Evolutionary conservation across 2,888 invertebrate genomes (phyloP).

Genomic region (Timema podura): DNA sequence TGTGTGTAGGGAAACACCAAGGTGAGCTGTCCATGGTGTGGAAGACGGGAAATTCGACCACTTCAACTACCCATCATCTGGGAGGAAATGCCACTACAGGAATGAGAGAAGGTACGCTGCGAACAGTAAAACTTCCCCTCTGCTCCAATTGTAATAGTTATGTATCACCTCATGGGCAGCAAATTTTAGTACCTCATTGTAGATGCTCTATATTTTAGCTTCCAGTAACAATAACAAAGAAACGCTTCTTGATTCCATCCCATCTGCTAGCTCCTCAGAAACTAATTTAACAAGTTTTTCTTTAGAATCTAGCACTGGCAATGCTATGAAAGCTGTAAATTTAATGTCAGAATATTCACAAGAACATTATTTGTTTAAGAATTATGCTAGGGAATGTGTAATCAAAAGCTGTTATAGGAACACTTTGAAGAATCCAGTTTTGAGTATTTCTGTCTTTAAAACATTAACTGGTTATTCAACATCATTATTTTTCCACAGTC

Average conservation of each 20-base stretch:
- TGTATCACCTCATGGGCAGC: background rate
- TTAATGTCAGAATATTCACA: too few relatives aligned
- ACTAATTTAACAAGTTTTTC: too few relatives aligned
- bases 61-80: background rate
- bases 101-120: conserved; percentile 22
- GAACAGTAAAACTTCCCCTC: conserved; percentile 18
- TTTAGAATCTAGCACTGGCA: too few relatives aligned
- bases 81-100: conserved; percentile 22
- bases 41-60: conserved; percentile 21
- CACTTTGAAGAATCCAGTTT: too few relatives aligned
- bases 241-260: too few relatives aligned
- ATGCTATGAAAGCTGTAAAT: too few relatives aligned
- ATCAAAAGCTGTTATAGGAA: too few relatives aligned
- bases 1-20: conserved; percentile 32
- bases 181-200: conserved; percentile 8
- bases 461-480: too few relatives aligned
- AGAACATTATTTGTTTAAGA: too few relatives aligned
- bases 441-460: too few relatives aligned
- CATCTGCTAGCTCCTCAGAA: too few relatives aligned
- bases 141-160: conserved; percentile 21
- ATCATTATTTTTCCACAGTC: background rate
- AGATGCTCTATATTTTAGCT: background rate
- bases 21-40: conserved; percentile 33
- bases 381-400: too few relatives aligned
- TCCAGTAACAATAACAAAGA: background rate